Evolutionary conservation across 2,888 invertebrate species (phyloP), one percentile per base, ranked within the genome.

Genomic region (Cheilosia grossa): DNA sequence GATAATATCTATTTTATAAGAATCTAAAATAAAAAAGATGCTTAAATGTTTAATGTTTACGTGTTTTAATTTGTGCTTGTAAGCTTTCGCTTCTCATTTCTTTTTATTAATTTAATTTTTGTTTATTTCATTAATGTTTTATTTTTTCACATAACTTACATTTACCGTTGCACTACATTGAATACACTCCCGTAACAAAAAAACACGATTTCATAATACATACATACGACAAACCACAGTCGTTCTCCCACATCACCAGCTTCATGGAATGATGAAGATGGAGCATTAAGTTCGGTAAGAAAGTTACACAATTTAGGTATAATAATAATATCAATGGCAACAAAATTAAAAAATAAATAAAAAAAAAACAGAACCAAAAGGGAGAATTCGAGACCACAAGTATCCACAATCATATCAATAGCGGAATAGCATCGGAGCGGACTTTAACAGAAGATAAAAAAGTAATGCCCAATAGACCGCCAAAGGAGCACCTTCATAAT

Each of bases 261-360:
- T 78, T 91, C 91, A 3, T 92, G 92, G 92, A 91, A 91, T 83
- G 92, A 92, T 82, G 92, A 92, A 73, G 92, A 92, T 75, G 91
- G 90, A 40, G 90, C 90, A 10, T 87, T 91, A 64, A 92, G 90
- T 87, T 90, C 91, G 88, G 91, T 91, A 87, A 90, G 91, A 88
- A 69, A 37, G 13, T n/a, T 56, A 30, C 33, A 59, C 37, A 13
- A 69, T 44, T 72, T 61, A 53, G 15, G 67, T 58, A 83, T 54
- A 44, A 58, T 51, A 58, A 49, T n/a, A 59, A 66, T 74, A 82
- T 85, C 58, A 67, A 73, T 73, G 72, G 78, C 51, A 74, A 61
- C 54, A 77, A 67, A 27, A 67, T 70, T 82, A 53, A 58, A 33
- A 21, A 21, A 21, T 1, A 21, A 21, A 1, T 72, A 40, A 44